Percentiles rank a stretch among this genome's conserved stretches.
These are phyloP conservation scores for Manduca sexta DNA, from an alignment of 1,140 invertebrate genomes.

Conservation along the genomic window DNA sequence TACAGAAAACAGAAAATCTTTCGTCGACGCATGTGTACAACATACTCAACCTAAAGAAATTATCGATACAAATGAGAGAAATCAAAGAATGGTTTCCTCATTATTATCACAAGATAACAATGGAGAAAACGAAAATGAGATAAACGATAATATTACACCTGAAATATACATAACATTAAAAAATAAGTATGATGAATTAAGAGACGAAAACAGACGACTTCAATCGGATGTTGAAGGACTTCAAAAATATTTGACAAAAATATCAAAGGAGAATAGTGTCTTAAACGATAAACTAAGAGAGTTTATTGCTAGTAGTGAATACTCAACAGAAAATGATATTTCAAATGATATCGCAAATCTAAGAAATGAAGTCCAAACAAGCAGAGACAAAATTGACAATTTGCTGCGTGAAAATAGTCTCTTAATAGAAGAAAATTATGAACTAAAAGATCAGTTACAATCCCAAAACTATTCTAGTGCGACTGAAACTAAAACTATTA, in stretches of 20 bases:
- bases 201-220: conserved; percentile 62
- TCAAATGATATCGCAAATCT: conserved; percentile 23
- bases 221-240: conserved; percentile 66
- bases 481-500: conserved; percentile 6
- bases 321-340: conserved; percentile 33
- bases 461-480: conserved; percentile 33
- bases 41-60: conserved; percentile 34
- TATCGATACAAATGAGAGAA: too few species aligned
- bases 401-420: conserved; percentile 64
- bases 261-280: conserved; percentile 67
- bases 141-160: conserved; percentile 16
- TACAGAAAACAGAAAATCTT: conserved; percentile 43
- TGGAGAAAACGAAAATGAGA: neutral
- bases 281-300: conserved; percentile 68
- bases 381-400: conserved; percentile 55
- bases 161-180: conserved; percentile 22
- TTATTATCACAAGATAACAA: too few species aligned
- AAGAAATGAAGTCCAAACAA: conserved; percentile 33
- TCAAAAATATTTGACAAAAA: conserved; percentile 65
- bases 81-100: too few species aligned
- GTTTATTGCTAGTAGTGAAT: conserved; percentile 54
- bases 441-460: conserved; percentile 68
- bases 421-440: conserved; percentile 67
- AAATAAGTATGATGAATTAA: conserved; percentile 46
- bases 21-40: conserved; percentile 27